Evolutionary conservation across 2,888 invertebrate species (phyloP), one percentile per base, ranked within the genome.

Genomic region (Dascillus cervinus): DNA sequence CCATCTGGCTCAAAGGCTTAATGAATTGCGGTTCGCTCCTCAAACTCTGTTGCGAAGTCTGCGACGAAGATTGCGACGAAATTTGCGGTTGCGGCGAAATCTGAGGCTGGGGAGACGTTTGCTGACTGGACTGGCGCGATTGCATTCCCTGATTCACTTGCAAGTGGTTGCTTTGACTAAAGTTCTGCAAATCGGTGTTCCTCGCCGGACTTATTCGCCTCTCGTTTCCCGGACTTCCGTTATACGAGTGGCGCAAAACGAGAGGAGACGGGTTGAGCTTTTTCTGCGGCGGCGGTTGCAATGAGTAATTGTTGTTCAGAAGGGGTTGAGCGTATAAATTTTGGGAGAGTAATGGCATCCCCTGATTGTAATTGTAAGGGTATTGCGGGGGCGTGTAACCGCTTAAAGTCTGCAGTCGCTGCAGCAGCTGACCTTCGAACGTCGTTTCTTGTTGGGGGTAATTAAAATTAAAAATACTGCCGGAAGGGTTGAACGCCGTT

Each of bases 1-100:
- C 75, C 41, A 73, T 73, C 50, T 79, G 78, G 3, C 78, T 75
- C 22, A 79, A 58, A 1, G 81, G 79, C 62, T 79, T 78, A 38
- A 81, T 80, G 47, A 80, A 79, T 9, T 75, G 72, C n/a, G 50
- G 44, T 22, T 56, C 55, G 21, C 26, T 23, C 5, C 22, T 25
- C 17, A 26, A 29, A 3, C 10, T 5, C 3, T 25, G 22, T n/a
- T 29, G 21, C 11, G 28, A 19, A n/a, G 27, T 19, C 8, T 11
- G 22, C 3, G 26, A 10, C 4, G 22, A 26, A 3, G 14, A 1
- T n/a, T 28, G 31, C 6, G 11, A 25, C 4, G 17, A 17, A 6
- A 17, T 17, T 3, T 25, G 26, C 4, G 23, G 22, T 12, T 27
- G 21, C 3, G 29, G 26, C 3, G 64, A 64, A 13, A 64, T 44